These are phyloP conservation scores for Phanerotoma sp. DNA, from an alignment of 2,888 invertebrate genomes.

Conservation along the genomic window DNA sequence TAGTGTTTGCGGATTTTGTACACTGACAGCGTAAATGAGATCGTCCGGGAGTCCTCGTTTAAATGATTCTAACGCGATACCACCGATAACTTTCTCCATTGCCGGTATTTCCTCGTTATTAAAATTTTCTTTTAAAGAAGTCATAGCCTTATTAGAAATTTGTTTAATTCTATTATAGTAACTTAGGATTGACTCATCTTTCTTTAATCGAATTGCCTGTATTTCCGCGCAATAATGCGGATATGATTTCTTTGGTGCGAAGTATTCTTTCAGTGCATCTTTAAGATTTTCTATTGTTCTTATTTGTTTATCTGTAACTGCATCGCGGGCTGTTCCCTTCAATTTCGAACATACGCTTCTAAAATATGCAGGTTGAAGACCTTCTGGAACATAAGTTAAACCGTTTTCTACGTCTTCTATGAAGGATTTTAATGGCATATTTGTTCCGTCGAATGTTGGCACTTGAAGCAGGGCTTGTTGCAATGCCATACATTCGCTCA, in stretches of 20 bases:
- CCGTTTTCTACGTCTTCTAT: constrained; percentile 21
- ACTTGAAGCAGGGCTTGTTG: constrained; percentile 23
- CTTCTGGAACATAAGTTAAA: background rate
- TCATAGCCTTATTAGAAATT: background rate
- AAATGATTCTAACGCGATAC: constrained; percentile 17
- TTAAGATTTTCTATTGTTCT: background rate
- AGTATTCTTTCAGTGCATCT: background rate
- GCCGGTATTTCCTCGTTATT: background rate
- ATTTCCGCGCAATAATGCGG: constrained; percentile 20
- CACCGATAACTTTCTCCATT: constrained; percentile 17
- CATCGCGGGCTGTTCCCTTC: constrained; percentile 6
- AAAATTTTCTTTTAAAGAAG: background rate
- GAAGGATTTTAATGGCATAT: constrained; percentile 13
- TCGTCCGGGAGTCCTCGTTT: constrained; percentile 19
- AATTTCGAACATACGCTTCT: constrained; percentile 12
- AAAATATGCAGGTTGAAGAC: constrained; percentile 5
- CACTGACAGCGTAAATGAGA: constrained; percentile 15
- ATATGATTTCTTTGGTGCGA: background rate
- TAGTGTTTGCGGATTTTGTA: background rate
- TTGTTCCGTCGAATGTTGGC: constrained; percentile 14
- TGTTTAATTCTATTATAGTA: constrained; percentile 8
- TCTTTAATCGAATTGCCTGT: constrained; percentile 9
- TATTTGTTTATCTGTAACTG: constrained; percentile 14
- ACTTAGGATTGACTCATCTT: constrained; percentile 13
- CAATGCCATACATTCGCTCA: constrained; percentile 17